Evolutionary conservation across 1,140 invertebrate genomes (phyloP), one percentile per base, ranked within the genome.

Genomic region (Drosophila athabasca): DNA sequence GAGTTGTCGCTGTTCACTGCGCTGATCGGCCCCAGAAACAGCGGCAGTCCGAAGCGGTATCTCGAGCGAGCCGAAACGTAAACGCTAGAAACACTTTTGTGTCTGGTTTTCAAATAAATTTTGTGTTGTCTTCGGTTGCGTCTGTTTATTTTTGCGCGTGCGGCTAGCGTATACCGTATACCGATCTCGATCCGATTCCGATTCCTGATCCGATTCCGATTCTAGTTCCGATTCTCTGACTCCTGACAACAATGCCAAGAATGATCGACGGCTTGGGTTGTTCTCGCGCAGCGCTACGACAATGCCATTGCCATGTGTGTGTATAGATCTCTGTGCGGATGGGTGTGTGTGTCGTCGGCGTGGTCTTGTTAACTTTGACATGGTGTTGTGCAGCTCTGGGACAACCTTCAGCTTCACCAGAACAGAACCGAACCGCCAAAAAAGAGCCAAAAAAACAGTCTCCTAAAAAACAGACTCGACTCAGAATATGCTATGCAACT

Each of bases 21-120:
- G 9, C 19, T 13, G 58, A 48, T 65, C 62, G 26, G 24, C 46
- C 7, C 46, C 11, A 51, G 48, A 54, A 60, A 45, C 35, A 35
- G 57, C 22, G n/a, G 62, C 65, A 76, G 74, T 76, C 64, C 52
- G 50, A 35, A 76, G 73, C 65, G 73, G 52, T 51, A 62, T 70
- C 57, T 76, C 74, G 74, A 77, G 73, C 73, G 73, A 69, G 74
- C 44, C 71, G 61, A 74, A 59, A 55, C 71, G 57, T 45, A 49
- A 61, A 41, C 48, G 70, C 70, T 50, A 70, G 54, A 71, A 59
- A 41, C 50, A 72, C 15, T 50, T 71, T 24, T 13, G 43, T 45
- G 43, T 45, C 35, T 62, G 57, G 13, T 53, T 46, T 51, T 15
- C 8, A 24, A 35, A 65, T 43, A 65, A 43, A 60, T 72, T 29